Evolutionary conservation across 2,888 invertebrate genomes (phyloP), one percentile per base, ranked within the genome.

Genomic region (Exephanes ischioxanthus): DNA sequence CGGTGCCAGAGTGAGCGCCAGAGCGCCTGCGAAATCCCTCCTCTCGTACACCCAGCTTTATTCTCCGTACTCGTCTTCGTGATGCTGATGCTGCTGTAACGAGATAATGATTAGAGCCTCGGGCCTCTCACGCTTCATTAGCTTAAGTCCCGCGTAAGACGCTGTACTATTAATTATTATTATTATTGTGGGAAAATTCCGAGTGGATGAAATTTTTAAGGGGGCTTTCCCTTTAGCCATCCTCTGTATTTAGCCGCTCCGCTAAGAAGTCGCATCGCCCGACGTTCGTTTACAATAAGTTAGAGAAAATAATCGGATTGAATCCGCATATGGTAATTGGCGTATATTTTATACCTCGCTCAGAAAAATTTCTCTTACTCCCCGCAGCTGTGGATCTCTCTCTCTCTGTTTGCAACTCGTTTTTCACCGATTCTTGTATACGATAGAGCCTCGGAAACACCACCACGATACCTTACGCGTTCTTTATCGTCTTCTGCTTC

Each of bases 151-250:
- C 45, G n/a, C 41, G 30, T 73, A 26, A 72, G 55, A 77, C 55
- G 26, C 22, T 41, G 45, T 55, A 41, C 73, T 58, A 68, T 73
- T 83, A 78, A 83, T 79, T 73, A 83, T 73, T 72, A 73, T 67
- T 51, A 55, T 78, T 73, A 73, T 41, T 58, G 14, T 68, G 68
- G 48, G 41, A 26, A 45, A 71, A 66, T 75, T 26, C 3, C 26
- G 58, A 22, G 41, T 26, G 58, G 45, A 41, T 37, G 26, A 48
- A 37, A 71, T 53, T 55, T 71, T 53, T 30, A 71, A 33, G 53
- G 30, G 30, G 30, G 2, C 55, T 71, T 63, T 33, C 61, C 61
- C 61, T 33, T 33, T 16, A 33, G 30, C 30, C 5, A n/a, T 33
- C n/a, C n/a, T 33, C 3, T 6, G 30, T 33, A 63, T n/a, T 63